Base-by-base conservation (phyloP, 2,888 invertebrate genomes). In the Perdita meconis region DNA sequence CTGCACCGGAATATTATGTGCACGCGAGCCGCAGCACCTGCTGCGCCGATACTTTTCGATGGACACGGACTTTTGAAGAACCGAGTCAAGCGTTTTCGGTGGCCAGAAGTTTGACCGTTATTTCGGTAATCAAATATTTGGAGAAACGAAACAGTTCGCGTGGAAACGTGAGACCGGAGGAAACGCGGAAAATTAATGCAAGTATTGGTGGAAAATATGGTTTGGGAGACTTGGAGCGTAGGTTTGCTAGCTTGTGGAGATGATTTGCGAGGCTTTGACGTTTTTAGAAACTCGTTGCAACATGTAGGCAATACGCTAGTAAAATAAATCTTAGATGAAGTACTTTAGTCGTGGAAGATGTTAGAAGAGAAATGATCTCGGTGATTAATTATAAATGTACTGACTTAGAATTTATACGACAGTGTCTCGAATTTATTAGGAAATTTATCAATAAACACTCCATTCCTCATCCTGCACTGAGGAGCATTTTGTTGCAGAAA, bases 1-100 rank as follows among this genome's bases (percentile, higher is more conserved):
- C 50, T 53, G 72, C 79, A 53, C 38, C 59, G 79, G 84, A 87
- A 88, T 22, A 47, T 88, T 87, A 88, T 69, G 83, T 80, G 87
- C 86, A 88, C 87, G 87, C 83, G 84, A 86, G 77, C 79, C 77
- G 68, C 71, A 61, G 82, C 88, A 87, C 86, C 87, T 88, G 88
- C 83, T 84, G 77, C 51, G 80, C 72, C 60, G 65, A 79, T 66
- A 71, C 60, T 61, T 69, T 50, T 69, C 65, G 63, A 47, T 57
- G 50, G 56, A 47, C 51, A 47, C 57, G 40, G 69, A 34, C 53
- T 47, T 53, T 55, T n/a, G 22, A 42, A 30, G 40, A 12, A 22
- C n/a, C 4, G 16, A 40, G 38, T 24, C n/a, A 40, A n/a, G 36
- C 24, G 19, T 50, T 56, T 38, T 22, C 63, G 26, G 16, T 50